A percentile compares a stretch with the other conserved stretches of the same genome.
phyloP scores from a whole-genome alignment of 2,888 invertebrate genomes.

The Synanthedon myopaeformis region DNA sequence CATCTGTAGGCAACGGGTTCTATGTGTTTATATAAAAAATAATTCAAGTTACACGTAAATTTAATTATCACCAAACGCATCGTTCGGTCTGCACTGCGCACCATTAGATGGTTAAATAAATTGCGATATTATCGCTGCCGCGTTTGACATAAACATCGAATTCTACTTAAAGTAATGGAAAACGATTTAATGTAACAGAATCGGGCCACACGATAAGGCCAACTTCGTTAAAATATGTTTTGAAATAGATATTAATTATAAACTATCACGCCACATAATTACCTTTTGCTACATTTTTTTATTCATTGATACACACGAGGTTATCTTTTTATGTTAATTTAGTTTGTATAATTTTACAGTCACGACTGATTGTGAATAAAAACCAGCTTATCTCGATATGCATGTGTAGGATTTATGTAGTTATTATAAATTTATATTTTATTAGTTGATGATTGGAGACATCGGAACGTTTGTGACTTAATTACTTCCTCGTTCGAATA shows the following conservation, averaged over 20 bases:
- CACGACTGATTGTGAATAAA: constrained; percentile 7
- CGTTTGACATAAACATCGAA: constrained; percentile 66
- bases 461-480: background rate
- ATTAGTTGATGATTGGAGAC: background rate
- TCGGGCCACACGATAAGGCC: constrained; percentile 45
- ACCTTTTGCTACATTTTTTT: background rate
- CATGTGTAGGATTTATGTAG: background rate
- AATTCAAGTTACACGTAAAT: too few species aligned
- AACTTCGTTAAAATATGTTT: constrained; percentile 23
- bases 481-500: background rate
- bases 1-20: too few species aligned
- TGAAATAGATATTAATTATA: constrained; percentile 22
- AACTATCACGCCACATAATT: background rate
- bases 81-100: constrained; percentile 9
- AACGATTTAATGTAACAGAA: constrained; percentile 57
- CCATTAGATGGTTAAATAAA: constrained; percentile 60
- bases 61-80: background rate
- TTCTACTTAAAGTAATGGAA: constrained; percentile 66
- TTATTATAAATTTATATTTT: background rate
- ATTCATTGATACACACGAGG: background rate
- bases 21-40: too few species aligned
- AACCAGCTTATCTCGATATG: background rate
- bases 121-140: constrained; percentile 58
- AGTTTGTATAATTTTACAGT: constrained; percentile 12
- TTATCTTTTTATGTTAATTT: background rate